Conservation (phyloP, 2,113 vertebrate species). For the Etheostoma spectabile region DNA sequence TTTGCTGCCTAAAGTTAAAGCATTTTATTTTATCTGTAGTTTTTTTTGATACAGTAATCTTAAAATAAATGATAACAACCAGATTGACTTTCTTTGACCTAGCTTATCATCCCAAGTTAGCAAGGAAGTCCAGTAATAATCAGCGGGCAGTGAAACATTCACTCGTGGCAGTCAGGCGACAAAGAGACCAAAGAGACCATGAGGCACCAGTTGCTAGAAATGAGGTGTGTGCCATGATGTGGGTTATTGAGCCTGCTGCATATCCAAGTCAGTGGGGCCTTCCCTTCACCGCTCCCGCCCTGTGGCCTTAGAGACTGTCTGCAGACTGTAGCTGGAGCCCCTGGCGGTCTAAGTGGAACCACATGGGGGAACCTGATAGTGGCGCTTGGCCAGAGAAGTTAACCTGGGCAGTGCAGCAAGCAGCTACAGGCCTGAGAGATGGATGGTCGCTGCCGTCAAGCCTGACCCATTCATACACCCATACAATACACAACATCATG, state of each 20-base stretch:
- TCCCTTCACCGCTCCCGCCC: slow-evolving; percentile 29
- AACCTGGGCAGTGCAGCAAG: slow-evolving; percentile 58
- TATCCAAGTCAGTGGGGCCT: slow-evolving; percentile 37
- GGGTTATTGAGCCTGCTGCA: slow-evolving; percentile 50
- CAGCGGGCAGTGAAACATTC: slow-evolving; percentile 26
- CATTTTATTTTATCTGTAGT: background rate
- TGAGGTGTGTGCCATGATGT: slow-evolving; percentile 64
- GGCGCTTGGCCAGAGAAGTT: slow-evolving; percentile 60
- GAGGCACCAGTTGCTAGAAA: slow-evolving; percentile 36
- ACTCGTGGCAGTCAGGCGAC: slow-evolving; percentile 8
- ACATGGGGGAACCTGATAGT: slow-evolving; percentile 79
- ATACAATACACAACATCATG: background rate
- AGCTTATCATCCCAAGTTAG: slow-evolving; percentile 27
- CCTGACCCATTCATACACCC: slow-evolving; percentile 37
- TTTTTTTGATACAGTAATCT: background rate
- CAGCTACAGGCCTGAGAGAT: slow-evolving; percentile 50
- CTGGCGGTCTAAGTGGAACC: slow-evolving; percentile 77
- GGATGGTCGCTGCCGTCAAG: slow-evolving; percentile 41
- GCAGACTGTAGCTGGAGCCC: slow-evolving; percentile 68
- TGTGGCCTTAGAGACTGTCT: slow-evolving; percentile 66
- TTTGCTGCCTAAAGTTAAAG: slow-evolving; percentile 11
- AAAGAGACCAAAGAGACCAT: slow-evolving; percentile 24
- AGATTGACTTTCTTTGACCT: background rate
- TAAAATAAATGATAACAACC: background rate
- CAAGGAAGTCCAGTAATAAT: slow-evolving; percentile 32